These are phyloP conservation scores for Cosmopolites sordidus DNA, from an alignment of 2,888 invertebrate genomes.

Conservation along the genomic window DNA sequence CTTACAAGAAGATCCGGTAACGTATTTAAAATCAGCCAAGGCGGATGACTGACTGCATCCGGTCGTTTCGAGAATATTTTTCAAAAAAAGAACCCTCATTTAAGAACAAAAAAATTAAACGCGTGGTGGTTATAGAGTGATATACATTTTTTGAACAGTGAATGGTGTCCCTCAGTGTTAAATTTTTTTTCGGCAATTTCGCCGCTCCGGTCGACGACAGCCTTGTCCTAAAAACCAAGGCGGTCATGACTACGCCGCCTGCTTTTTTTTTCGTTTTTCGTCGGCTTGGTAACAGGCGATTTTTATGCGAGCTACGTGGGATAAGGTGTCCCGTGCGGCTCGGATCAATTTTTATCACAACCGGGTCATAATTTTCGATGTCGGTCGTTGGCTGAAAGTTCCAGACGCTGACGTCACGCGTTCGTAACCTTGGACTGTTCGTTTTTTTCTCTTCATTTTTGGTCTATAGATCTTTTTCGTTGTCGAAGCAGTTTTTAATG, in stretches of 20 bases:
- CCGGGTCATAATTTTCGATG: slow-evolving; percentile 24
- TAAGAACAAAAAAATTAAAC: no score
- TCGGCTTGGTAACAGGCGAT: slow-evolving; percentile 25
- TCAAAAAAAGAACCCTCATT: no score
- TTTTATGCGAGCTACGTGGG: slow-evolving; percentile 25
- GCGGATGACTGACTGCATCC: no score
- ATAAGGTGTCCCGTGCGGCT: slow-evolving; percentile 21
- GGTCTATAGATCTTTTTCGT: not conserved
- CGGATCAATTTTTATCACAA: slow-evolving; percentile 21
- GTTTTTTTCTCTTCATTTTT: slow-evolving; percentile 32
- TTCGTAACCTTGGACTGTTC: slow-evolving; percentile 42
- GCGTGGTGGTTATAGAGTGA: no score
- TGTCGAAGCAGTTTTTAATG: not conserved
- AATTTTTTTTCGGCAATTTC: slow-evolving; percentile 12
- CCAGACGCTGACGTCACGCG: slow-evolving; percentile 43
- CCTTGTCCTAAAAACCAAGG: slow-evolving; percentile 28
- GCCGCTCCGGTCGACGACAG: slow-evolving; percentile 17
- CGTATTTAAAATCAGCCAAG: not conserved
- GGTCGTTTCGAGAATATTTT: no score
- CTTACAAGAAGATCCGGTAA: slow-evolving; percentile 4
- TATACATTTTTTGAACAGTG: slow-evolving; percentile 7
- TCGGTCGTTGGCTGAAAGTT: slow-evolving; percentile 31
- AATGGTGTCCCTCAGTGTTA: slow-evolving; percentile 16
- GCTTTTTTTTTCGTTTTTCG: slow-evolving; percentile 18
- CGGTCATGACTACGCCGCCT: slow-evolving; percentile 27